phyloP scores from a whole-genome alignment of 1,140 invertebrate genomes.

The Contarinia nasturtii region DNA sequence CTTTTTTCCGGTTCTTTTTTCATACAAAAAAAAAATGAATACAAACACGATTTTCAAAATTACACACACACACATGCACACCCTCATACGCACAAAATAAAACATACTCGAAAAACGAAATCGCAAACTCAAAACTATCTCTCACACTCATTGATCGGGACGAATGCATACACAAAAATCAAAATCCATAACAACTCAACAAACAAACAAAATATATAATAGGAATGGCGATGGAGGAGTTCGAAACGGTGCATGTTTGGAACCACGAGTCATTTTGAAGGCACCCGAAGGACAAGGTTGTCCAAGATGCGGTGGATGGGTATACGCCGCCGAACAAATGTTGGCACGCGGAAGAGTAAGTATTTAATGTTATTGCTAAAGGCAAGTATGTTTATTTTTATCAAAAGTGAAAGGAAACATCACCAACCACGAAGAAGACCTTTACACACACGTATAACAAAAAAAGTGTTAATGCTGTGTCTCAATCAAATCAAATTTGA shows the following conservation, averaged over 20 bases:
- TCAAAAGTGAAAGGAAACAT: conserved; percentile 1
- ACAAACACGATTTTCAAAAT: not conserved
- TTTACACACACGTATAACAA: too few relatives aligned
- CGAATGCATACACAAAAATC: too few relatives aligned
- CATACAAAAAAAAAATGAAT: not conserved
- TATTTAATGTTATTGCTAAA: conserved; percentile 12
- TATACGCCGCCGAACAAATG: conserved; percentile 89
- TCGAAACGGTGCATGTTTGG: conserved; percentile 19
- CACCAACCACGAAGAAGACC: not conserved
- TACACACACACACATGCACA: not conserved
- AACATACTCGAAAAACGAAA: not conserved
- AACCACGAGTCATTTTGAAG: conserved; percentile 56
- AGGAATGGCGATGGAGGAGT: not conserved
- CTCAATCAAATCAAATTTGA: not conserved
- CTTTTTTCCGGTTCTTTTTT: not conserved
- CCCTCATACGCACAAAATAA: too few relatives aligned
- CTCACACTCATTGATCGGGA: not conserved
- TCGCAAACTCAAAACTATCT: too few relatives aligned
- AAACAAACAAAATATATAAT: too few relatives aligned
- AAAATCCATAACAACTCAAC: too few relatives aligned
- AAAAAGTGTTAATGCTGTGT: too few relatives aligned
- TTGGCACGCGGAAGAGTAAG: conserved; percentile 71
- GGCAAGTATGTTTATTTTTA: conserved; percentile 1
- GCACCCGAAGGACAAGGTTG: conserved; percentile 74
- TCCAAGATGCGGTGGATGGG: conserved; percentile 75